A percentile compares a stretch with the other conserved stretches of the same genome.
These are phyloP conservation scores for Onchidella celtica DNA, from an alignment of 2,888 invertebrate genomes.

Conservation along the genomic window DNA sequence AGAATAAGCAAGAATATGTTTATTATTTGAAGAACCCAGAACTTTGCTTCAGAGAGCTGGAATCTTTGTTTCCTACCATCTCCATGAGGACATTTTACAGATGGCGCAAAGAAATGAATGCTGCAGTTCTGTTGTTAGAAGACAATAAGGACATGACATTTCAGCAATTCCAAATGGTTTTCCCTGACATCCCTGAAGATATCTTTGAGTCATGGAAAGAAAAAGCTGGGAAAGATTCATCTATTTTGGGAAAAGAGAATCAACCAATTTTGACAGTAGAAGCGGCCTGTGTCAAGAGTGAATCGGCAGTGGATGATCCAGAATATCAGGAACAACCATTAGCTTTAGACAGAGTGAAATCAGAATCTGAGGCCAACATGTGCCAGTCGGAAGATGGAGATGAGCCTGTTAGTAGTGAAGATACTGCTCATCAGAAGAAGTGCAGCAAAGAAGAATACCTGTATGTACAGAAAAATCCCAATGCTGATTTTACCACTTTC, in stretches of 20 bases:
- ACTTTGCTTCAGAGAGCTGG: conserved; percentile 51
- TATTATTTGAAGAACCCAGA: conserved; percentile 54
- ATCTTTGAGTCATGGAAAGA: conserved; percentile 53
- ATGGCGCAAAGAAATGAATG: conserved; percentile 57
- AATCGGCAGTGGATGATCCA: neutral
- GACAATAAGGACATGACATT: conserved; percentile 49
- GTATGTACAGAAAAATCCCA: conserved; percentile 55
- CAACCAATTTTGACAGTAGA: neutral
- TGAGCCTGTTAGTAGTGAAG: neutral
- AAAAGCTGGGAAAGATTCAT: conserved; percentile 18
- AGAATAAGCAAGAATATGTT: conserved; percentile 54
- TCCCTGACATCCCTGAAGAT: conserved; percentile 56
- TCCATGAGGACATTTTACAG: conserved; percentile 55
- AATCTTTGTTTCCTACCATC: conserved; percentile 53
- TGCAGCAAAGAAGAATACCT: conserved; percentile 50
- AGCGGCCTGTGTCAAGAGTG: neutral
- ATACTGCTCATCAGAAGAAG: neutral
- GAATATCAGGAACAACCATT: neutral
- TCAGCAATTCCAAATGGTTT: conserved; percentile 50
- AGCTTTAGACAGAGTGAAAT: neutral
- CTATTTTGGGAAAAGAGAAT: neutral
- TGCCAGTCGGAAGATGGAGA: neutral
- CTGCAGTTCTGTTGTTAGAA: conserved; percentile 52
- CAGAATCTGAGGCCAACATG: neutral
- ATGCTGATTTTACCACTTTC: conserved; percentile 53